Percentiles rank a stretch among this genome's conserved stretches.
These are phyloP conservation scores for Ectemnius continuus DNA, from an alignment of 2,888 invertebrate species.

Conservation along the genomic window DNA sequence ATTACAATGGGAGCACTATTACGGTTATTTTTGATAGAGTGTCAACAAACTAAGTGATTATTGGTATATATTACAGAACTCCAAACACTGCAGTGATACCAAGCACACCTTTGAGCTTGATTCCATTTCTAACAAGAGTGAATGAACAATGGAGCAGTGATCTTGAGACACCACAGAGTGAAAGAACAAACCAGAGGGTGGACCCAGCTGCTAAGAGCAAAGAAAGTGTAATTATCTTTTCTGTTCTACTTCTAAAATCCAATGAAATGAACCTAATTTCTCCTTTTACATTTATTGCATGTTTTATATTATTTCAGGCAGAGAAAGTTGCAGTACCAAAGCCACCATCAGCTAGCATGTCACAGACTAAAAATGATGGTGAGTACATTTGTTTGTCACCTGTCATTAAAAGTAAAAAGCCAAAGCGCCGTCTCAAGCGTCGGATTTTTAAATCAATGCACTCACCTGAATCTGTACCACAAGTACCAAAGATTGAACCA, in stretches of 20 bases:
- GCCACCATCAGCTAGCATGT: slow-evolving; percentile 36
- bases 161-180: slow-evolving; percentile 66
- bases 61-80: slow-evolving; percentile 44
- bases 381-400: slow-evolving; percentile 57
- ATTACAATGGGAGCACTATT: too few species aligned
- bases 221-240: slow-evolving; percentile 19
- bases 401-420: slow-evolving; percentile 53
- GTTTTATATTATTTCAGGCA: slow-evolving; percentile 29
- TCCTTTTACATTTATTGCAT: too few species aligned
- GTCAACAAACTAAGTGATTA: background rate
- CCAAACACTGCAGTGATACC: slow-evolving; percentile 60
- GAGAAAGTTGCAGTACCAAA: slow-evolving; percentile 15
- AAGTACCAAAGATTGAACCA: background rate
- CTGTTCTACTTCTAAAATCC: background rate
- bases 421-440: slow-evolving; percentile 55
- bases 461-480: background rate
- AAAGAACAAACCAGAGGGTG: slow-evolving; percentile 27
- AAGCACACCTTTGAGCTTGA: slow-evolving; percentile 62
- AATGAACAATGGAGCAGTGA: slow-evolving; percentile 68
- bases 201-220: slow-evolving; percentile 37
- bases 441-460: slow-evolving; percentile 59
- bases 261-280: too few species aligned
- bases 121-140: slow-evolving; percentile 63
- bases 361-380: slow-evolving; percentile 33
- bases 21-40: too few species aligned